These are phyloP conservation scores for Formicarius rufipectus DNA, from an alignment of 2,113 vertebrate species.

Conservation along the genomic window DNA sequence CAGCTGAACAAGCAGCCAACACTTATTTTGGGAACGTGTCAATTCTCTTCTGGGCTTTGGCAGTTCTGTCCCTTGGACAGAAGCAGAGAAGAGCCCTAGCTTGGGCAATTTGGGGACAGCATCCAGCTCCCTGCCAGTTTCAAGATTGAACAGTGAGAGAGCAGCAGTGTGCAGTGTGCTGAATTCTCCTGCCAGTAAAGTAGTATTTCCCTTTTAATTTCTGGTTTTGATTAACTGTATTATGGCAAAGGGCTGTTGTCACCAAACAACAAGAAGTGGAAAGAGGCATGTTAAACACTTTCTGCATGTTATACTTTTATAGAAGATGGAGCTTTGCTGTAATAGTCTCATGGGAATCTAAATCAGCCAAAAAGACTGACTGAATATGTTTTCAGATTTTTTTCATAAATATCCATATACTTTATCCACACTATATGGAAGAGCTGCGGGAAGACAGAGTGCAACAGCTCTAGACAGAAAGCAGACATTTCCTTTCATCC, in stretches of 20 bases:
- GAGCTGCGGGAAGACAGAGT: neutral
- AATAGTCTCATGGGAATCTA: neutral
- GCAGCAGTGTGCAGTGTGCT: neutral
- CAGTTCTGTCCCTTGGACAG: neutral
- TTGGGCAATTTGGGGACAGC: neutral
- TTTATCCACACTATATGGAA: neutral
- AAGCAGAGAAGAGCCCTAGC: neutral
- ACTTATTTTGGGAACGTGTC: neutral
- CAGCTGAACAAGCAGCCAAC: neutral
- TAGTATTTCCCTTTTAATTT: neutral
- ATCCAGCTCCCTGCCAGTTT: neutral
- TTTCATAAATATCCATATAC: neutral
- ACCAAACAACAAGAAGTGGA: neutral
- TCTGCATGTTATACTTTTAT: neutral
- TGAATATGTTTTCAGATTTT: neutral
- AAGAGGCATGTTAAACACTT: neutral
- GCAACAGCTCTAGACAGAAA: neutral
- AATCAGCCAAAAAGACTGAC: neutral
- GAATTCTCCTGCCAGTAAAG: neutral
- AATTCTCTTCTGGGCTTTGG: neutral
- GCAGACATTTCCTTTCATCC: neutral
- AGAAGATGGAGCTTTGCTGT: neutral
- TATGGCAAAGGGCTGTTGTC: neutral
- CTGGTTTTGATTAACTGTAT: neutral
- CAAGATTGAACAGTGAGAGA: accelerated